Evolutionary conservation across 1,140 invertebrate genomes (phyloP).

Genomic region (Carposina sasakii): DNA sequence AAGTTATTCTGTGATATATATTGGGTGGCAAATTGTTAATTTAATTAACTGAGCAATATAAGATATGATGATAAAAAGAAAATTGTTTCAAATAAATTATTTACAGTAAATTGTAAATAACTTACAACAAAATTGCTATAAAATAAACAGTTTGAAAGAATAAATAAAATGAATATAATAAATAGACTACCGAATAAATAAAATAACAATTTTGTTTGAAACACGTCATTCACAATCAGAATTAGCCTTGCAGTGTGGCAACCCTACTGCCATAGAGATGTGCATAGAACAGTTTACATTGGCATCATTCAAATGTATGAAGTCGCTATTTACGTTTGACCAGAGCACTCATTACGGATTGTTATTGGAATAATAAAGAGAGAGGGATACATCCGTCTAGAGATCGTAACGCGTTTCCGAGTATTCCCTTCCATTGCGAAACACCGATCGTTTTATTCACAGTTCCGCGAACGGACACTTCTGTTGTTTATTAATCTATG

Average conservation of each 20-base stretch:
- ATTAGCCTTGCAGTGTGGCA: constrained; percentile 22
- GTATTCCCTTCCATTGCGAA: constrained; percentile 62
- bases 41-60: too few relatives aligned
- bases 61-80: too few relatives aligned
- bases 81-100: too few relatives aligned
- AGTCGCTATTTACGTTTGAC: constrained; percentile 68
- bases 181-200: too few relatives aligned
- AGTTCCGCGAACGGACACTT: constrained; percentile 63
- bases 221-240: too few relatives aligned
- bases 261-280: constrained; percentile 48
- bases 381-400: constrained; percentile 52
- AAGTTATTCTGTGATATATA: too few relatives aligned
- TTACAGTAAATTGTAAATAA: too few relatives aligned
- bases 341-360: constrained; percentile 70
- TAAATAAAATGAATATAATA: too few relatives aligned
- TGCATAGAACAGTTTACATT: constrained; percentile 61
- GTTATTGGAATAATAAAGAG: constrained; percentile 72
- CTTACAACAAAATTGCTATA: too few relatives aligned
- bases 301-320: constrained; percentile 68
- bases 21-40: too few relatives aligned
- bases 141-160: too few relatives aligned
- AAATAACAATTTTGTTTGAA: too few relatives aligned
- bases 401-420: constrained; percentile 55
- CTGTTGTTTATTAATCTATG: constrained; percentile 63
- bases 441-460: constrained; percentile 54